Evolutionary conservation across 2,888 invertebrate species (phyloP), one percentile per base, ranked within the genome.

Genomic region (Dryobotodes eremita): DNA sequence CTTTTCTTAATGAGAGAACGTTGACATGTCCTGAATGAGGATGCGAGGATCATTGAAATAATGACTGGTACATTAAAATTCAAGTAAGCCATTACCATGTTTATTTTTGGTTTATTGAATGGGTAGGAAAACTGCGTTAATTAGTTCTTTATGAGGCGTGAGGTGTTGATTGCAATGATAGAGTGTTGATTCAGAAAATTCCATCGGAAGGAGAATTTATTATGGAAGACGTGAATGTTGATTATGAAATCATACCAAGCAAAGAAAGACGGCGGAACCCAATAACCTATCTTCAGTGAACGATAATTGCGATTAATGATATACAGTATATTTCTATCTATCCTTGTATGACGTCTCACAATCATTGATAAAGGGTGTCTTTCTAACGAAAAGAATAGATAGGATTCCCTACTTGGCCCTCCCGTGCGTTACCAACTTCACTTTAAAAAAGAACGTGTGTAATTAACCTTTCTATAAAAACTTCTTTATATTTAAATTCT

Each of bases 41-140:
- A 89, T 89, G 83, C 42, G 66, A 68, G 53, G 74, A 83, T 85
- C 83, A 89, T 84, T 88, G 78, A 80, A 89, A 89, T 88, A 80
- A 82, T 77, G 71, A 70, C 55, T 68, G 36, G 64, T 42, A 55
- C 84, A 86, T 85, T 85, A 79, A 86, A 86, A 85, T 83, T 86
- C 86, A 86, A 83, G 70, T 50, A 31, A 57, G 50, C 20, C 53
- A 83, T 85, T 85, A 75, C 36, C 86, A 85, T 80, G 84, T 72
- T 80, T 85, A 86, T 86, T 85, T 85, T 83, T 83, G 65, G 72
- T 55, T 11, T 65, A 57, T 71, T 70, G 65, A 74, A 84, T 69
- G 62, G 53, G 48, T 65, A 84, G 68, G 75, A 74, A 85, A 86
- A 86, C 75, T 73, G 17, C 42, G 55, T 79, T 75, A 75, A 86